Evolutionary conservation across 2,797 vertebrate species (phyloP).

Genomic region (Chelon auratus): DNA sequence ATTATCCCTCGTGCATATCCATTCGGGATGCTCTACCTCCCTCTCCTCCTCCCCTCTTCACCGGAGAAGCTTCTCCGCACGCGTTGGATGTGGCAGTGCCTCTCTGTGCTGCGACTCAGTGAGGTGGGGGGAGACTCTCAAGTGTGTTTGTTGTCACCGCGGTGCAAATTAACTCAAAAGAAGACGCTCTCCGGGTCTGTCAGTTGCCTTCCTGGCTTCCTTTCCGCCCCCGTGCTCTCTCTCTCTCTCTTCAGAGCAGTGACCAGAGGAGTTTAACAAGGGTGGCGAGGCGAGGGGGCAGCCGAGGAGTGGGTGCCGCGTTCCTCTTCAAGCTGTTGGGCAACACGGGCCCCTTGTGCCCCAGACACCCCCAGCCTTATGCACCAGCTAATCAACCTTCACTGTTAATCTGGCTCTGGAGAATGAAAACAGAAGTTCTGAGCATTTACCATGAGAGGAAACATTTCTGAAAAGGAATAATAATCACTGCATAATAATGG

Average conservation of each 20-base stretch:
- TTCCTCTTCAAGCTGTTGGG: slow-evolving; percentile 69
- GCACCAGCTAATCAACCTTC: slow-evolving; percentile 78
- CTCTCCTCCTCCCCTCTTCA: slow-evolving; percentile 55
- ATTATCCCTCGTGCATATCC: slow-evolving; percentile 76
- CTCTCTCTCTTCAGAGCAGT: slow-evolving; percentile 66
- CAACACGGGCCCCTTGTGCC: slow-evolving; percentile 64
- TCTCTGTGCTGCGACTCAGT: slow-evolving; percentile 51
- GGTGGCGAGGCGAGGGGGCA: slow-evolving; percentile 72
- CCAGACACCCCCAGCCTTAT: slow-evolving; percentile 71
- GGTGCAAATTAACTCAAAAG: slow-evolving; percentile 76
- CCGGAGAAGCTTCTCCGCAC: slow-evolving; percentile 55
- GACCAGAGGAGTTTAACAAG: slow-evolving; percentile 79
- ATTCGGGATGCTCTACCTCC: slow-evolving; percentile 67
- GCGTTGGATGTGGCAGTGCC: slow-evolving; percentile 52
- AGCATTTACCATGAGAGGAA: slow-evolving; percentile 66
- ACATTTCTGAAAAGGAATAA: slow-evolving; percentile 58
- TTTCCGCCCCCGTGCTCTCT: slow-evolving; percentile 66
- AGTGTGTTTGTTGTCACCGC: slow-evolving; percentile 75
- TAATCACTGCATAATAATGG: slow-evolving; percentile 57
- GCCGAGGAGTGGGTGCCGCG: slow-evolving; percentile 61
- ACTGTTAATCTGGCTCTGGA: slow-evolving; percentile 80
- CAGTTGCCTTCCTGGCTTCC: slow-evolving; percentile 57
- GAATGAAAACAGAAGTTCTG: slow-evolving; percentile 70
- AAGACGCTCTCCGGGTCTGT: slow-evolving; percentile 68
- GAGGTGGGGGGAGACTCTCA: slow-evolving; percentile 51